Base-by-base conservation (phyloP, 2,888 invertebrate genomes). In the Capitulum mitella region DNA sequence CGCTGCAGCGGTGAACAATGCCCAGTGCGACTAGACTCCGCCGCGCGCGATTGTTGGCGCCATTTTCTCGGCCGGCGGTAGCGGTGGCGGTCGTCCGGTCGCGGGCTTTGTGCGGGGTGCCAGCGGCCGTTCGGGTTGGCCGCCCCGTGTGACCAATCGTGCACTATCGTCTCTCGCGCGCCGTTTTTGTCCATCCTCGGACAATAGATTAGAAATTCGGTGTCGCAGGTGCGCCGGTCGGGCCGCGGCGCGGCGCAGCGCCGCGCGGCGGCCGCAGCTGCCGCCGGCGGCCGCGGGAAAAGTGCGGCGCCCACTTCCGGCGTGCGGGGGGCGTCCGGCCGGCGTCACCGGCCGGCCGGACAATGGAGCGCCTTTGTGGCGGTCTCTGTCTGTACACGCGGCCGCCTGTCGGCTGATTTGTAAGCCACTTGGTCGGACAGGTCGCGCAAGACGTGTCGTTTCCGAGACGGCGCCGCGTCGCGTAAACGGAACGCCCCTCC, bases 121-220 rank as follows among this genome's bases (percentile, higher is more conserved):
- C 64, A 34, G 19, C 64, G 34, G 19, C 64, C 64, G 64, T 64
- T 64, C 64, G 19, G 64, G 19, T 64, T 64, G 64, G 64, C 19
- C 64, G 64, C 64, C 19, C 64, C 34, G 64, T 64, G 64, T 64
- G 64, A 64, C 64, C 64, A 64, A 34, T 64, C 64, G 64, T 64
- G 64, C 64, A 34, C 64, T 64, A 64, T 64, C 64, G 64, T 34
- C 64, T 34, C 34, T 14, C 16, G 29, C 19, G 64, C 64, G 64
- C 64, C 64, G 64, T 64, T 64, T 64, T 64, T 64, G 34, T 29
- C 64, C 64, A 32, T 34, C 34, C 34, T 32, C 34, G 32, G 32
- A 34, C 64, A 64, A 64, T 29, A 64, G 64, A 64, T 34, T 64
- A 64, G 64, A 64, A 64, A 64, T 64, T 64, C 14, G 3, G 29